Percentiles rank a stretch among this genome's conserved stretches.
phyloP scores from a whole-genome alignment of 1,140 invertebrate genomes.

The Diabrotica virgifera region DNA sequence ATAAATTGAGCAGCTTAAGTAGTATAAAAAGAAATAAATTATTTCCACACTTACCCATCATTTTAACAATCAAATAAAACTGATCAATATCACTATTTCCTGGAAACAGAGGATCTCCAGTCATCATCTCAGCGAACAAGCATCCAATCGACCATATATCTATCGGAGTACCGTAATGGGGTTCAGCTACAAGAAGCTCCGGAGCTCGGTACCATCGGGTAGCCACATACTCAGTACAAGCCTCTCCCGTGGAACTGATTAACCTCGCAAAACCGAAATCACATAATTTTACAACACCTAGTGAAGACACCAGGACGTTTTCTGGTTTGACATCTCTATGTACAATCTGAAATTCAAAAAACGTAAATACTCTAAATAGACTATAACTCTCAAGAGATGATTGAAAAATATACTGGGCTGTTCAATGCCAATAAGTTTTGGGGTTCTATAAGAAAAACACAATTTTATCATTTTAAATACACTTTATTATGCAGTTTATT shows the following conservation, averaged over 20 bases:
- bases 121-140: constrained; percentile 84
- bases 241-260: constrained; percentile 62
- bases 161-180: constrained; percentile 68
- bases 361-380: neutral
- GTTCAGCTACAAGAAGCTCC: constrained; percentile 77
- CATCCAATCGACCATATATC: constrained; percentile 89
- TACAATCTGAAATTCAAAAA: constrained; percentile 65
- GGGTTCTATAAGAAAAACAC: too few relatives aligned
- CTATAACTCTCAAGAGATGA: constrained; percentile 4
- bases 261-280: constrained; percentile 85
- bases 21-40: neutral
- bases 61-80: constrained; percentile 75
- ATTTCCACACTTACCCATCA: constrained; percentile 56
- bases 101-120: constrained; percentile 79
- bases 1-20: neutral
- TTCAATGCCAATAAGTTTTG: too few relatives aligned
- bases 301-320: constrained; percentile 79
- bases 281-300: constrained; percentile 82
- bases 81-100: constrained; percentile 92
- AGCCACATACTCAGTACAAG: constrained; percentile 79
- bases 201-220: constrained; percentile 86
- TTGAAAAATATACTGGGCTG: neutral
- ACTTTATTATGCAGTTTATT: too few relatives aligned
- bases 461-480: too few relatives aligned
- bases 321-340: constrained; percentile 92